Conservation (phyloP, 2,888 invertebrate species). For the Stenotaenia linearis region DNA sequence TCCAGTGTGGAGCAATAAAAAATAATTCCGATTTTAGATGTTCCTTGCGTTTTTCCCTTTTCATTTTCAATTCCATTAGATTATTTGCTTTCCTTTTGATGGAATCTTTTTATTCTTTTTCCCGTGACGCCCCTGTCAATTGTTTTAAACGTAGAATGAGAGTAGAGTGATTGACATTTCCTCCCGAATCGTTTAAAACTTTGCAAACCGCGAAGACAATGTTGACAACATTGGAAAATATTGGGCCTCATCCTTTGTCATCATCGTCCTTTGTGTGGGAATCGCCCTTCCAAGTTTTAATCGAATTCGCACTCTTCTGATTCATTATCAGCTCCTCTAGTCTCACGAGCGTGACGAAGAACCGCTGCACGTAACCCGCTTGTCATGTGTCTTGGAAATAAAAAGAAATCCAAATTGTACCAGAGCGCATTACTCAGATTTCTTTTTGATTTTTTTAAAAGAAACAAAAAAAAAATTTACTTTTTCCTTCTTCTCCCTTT, state of each 20-base stretch:
- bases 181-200: background rate
- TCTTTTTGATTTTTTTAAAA: background rate
- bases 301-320: conserved; percentile 14
- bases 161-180: background rate
- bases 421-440: background rate
- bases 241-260: conserved; percentile 15
- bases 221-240: conserved; percentile 9
- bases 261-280: conserved; percentile 1
- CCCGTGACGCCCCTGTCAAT: background rate
- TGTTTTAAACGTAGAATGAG: background rate
- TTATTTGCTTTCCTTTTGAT: too few relatives aligned
- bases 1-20: background rate
- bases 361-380: background rate
- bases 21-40: background rate
- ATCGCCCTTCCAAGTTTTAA: conserved; percentile 15
- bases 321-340: conserved; percentile 2
- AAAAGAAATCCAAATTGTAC: background rate
- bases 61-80: background rate
- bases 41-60: background rate
- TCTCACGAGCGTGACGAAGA: background rate
- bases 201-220: background rate
- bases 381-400: conserved; percentile 3
- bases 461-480: background rate
- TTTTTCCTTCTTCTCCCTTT: background rate
- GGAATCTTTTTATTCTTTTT: background rate